Evolutionary conservation across 2,113 vertebrate genomes (phyloP).

Genomic region (Ceyx melanurus): DNA sequence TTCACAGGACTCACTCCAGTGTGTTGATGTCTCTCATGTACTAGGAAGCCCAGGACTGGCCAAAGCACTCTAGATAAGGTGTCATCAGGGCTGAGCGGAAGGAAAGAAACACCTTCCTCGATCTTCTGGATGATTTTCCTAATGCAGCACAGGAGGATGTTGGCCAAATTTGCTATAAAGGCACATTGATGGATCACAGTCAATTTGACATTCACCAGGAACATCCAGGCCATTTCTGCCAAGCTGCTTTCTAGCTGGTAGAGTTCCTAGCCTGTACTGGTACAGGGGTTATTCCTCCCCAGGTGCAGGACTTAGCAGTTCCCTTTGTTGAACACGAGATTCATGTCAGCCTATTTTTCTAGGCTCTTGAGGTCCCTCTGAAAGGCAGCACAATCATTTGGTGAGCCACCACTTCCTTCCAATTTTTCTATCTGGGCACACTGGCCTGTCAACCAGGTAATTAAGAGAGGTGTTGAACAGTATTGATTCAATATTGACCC

Average conservation of each 20-base stretch:
- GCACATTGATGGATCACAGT: background rate
- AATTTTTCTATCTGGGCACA: background rate
- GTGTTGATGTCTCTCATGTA: background rate
- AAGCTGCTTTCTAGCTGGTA: background rate
- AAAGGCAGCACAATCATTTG: background rate
- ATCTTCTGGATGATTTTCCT: background rate
- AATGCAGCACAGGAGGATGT: background rate
- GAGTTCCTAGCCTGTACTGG: accelerated
- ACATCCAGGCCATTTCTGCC: background rate
- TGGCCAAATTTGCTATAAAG: background rate
- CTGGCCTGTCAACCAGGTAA: background rate
- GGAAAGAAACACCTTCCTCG: background rate
- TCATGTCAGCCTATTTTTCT: background rate
- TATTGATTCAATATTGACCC: background rate
- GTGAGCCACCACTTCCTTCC: background rate
- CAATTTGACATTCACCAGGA: background rate
- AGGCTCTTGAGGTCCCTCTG: background rate
- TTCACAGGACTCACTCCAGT: background rate
- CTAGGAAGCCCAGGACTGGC: background rate
- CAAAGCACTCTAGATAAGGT: background rate
- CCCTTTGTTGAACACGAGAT: background rate
- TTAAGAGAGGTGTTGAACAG: background rate
- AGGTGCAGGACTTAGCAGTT: background rate
- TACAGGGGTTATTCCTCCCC: background rate
- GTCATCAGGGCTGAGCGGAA: background rate